These are phyloP conservation scores for Muscicapa striata DNA, from an alignment of 2,797 vertebrate genomes.

Conservation along the genomic window DNA sequence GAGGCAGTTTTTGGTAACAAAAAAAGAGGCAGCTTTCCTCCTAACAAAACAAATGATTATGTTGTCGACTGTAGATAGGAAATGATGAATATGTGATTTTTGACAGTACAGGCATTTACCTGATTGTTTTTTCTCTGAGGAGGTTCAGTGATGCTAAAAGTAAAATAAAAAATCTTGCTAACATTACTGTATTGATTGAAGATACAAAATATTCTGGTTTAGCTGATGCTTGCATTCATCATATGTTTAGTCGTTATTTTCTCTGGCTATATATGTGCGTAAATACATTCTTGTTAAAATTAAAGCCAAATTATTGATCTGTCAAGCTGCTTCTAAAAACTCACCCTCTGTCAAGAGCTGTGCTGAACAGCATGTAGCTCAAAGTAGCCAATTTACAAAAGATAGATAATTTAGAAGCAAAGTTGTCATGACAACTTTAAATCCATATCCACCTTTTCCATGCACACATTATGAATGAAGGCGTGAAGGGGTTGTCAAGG, in stretches of 20 bases:
- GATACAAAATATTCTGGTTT: not conserved
- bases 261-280: not conserved
- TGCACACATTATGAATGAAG: not conserved
- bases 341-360: not conserved
- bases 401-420: constrained; percentile 16
- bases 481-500: not conserved
- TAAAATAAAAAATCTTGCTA: not conserved
- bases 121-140: not conserved
- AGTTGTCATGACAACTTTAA: constrained; percentile 60
- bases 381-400: constrained; percentile 25
- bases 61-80: not conserved
- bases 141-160: not conserved
- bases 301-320: not conserved
- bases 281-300: constrained; percentile 4
- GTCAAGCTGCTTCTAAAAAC: not conserved
- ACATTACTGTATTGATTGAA: not conserved
- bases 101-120: not conserved
- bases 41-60: not conserved
- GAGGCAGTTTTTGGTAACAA: not conserved
- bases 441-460: not conserved
- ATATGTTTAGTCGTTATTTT: not conserved
- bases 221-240: not conserved
- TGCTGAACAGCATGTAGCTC: not conserved
- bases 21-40: not conserved
- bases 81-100: not conserved